Evolutionary conservation across 2,113 vertebrate genomes (phyloP), one percentile per base, ranked within the genome.

Genomic region (Corythaeola cristata): DNA sequence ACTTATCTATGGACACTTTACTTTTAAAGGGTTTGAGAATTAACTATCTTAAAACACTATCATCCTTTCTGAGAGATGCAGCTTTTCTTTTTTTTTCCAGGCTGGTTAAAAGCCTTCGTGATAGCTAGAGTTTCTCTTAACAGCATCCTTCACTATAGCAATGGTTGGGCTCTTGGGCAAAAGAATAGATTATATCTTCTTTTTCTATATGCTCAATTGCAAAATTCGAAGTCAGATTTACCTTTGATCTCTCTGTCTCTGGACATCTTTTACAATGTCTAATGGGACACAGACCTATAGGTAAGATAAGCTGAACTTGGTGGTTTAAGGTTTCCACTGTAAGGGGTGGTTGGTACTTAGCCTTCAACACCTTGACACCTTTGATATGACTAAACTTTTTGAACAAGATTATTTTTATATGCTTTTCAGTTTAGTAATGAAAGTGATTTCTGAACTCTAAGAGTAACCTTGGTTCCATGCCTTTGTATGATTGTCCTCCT

Each of bases 141-240:
- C 24, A 27, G 1, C 9, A 18, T 87, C 26, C 13, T 39, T 44
- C 37, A 37, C 12, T 16, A 16, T 17, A 24, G 55, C 15, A 27
- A 4, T 41, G 12, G 7, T 21, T 80, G 32, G 10, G 14, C 45
- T 49, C 4, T 44, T 45, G 39, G 37, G 10, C 24, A 64, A 44
- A 77, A 18, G 1, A 73, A 18, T 21, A 32, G 23, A 8, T 44
- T 35, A 5, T 19, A 0, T 59, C 1, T 18, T 72, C 13, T 20
- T 82, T 68, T 44, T 27, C 22, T 30, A 11, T 50, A 26, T 60
- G 12, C 8, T 87, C 37, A 44, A 4, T 4, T 45, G 15, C 28
- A 28, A 39, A 93, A 44, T n/a, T 83, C 49, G 6, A 62, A 30
- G 28, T 47, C 16, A 26, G 20, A 37, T 84, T 68, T 68, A 37